phyloP scores from a whole-genome alignment of 2,797 vertebrate genomes.

The Helicolenus hilgendorfi region DNA sequence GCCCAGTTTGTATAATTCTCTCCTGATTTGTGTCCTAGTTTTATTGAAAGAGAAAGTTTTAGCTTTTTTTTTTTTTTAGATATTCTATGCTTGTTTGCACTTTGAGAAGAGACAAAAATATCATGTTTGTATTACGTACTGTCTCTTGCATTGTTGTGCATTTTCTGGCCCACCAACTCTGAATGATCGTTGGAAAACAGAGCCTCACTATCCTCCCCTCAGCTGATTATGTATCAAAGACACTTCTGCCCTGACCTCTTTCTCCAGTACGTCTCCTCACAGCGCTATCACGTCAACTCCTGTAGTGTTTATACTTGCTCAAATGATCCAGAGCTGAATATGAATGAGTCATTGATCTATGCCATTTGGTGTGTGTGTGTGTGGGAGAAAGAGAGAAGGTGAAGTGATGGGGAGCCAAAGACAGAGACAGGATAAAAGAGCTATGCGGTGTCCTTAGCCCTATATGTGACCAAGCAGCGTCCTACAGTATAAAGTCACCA shows the following conservation, averaged over 20 bases:
- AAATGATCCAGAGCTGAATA: slow-evolving; percentile 49
- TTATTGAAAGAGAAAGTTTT: not conserved
- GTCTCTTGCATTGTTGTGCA: not conserved
- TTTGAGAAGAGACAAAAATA: not conserved
- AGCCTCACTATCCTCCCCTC: not conserved
- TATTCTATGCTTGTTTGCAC: not conserved
- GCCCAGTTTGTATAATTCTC: not conserved
- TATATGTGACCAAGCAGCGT: slow-evolving; percentile 26
- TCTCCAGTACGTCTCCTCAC: slow-evolving; percentile 21
- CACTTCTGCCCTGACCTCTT: slow-evolving; percentile 42
- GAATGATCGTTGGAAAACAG: slow-evolving; percentile 6
- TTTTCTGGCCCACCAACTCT: not conserved
- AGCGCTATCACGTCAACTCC: slow-evolving; percentile 38
- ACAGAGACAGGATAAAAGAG: slow-evolving; percentile 7
- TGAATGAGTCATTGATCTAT: slow-evolving; percentile 62
- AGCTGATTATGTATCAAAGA: slow-evolving; percentile 45
- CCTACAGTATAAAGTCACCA: slow-evolving; percentile 33
- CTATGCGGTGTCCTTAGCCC: slow-evolving; percentile 19
- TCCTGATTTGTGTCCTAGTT: not conserved
- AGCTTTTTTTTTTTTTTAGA: not conserved
- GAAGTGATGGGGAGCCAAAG: slow-evolving; percentile 16
- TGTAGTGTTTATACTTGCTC: slow-evolving; percentile 56
- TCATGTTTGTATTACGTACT: not conserved
- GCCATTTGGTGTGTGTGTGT: slow-evolving; percentile 25
- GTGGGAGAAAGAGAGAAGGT: not conserved